These are phyloP conservation scores for Oceanites oceanicus DNA, from an alignment of 2,113 vertebrate species.

Conservation along the genomic window DNA sequence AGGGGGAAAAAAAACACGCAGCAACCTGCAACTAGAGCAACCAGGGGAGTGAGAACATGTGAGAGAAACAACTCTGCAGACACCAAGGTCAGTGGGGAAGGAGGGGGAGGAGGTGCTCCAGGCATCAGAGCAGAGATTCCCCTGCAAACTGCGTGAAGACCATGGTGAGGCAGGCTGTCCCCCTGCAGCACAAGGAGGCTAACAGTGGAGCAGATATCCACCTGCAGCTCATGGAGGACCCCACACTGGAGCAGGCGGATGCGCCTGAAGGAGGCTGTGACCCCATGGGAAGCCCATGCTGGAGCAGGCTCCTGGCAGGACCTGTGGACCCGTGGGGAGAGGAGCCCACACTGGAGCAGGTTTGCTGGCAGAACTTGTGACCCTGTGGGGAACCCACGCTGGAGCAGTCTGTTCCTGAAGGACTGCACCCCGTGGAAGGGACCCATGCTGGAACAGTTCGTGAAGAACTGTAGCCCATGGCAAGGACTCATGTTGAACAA, in stretches of 20 bases:
- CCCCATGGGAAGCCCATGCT: no score
- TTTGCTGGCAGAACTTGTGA: background rate
- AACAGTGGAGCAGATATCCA: no score
- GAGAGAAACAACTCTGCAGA: background rate
- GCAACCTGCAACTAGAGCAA: background rate
- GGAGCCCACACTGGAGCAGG: no score
- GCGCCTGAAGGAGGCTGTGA: no score
- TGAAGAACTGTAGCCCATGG: background rate
- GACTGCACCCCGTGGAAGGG: background rate
- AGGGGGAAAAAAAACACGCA: background rate
- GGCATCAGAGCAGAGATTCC: background rate
- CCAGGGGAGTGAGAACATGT: no score
- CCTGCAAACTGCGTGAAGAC: background rate
- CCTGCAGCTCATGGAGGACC: no score
- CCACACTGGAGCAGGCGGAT: no score
- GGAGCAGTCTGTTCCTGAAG: background rate
- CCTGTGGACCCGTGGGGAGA: no score
- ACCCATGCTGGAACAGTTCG: background rate
- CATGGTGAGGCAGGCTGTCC: background rate
- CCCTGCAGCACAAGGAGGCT: background rate
- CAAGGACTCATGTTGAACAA: background rate
- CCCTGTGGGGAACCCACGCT: background rate
- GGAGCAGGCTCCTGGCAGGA: no score
- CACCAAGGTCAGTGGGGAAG: background rate
- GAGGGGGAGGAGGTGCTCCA: background rate